These are phyloP conservation scores for Aleiodes testaceus DNA, from an alignment of 2,888 invertebrate genomes.

Conservation along the genomic window DNA sequence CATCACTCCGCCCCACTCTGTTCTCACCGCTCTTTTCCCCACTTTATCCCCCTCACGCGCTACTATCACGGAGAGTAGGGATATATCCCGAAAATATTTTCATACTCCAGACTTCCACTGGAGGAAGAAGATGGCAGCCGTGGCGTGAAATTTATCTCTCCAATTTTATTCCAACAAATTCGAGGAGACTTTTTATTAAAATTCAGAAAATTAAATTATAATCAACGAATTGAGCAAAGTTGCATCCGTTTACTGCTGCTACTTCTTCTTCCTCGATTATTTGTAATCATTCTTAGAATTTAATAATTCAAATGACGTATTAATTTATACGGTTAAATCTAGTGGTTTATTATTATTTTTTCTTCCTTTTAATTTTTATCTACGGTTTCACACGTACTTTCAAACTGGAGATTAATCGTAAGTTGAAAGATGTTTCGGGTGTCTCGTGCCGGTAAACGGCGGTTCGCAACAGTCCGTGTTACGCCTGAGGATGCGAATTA, in stretches of 20 bases:
- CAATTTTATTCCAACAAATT: not conserved
- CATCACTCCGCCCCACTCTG: not conserved
- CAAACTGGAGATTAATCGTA: not conserved
- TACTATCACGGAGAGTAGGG: constrained; percentile 20
- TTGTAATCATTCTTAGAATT: too few species aligned
- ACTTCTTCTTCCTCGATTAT: constrained; percentile 34
- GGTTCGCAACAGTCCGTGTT: constrained; percentile 1
- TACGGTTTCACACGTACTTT: not conserved
- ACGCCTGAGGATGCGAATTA: not conserved
- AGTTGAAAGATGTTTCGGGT: not conserved
- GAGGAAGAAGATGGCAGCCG: constrained; percentile 72
- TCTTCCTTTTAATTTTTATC: not conserved
- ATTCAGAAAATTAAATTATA: not conserved
- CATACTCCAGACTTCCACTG: constrained; percentile 70
- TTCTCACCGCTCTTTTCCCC: not conserved
- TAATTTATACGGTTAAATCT: not conserved
- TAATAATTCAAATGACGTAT: not conserved
- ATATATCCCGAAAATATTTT: constrained; percentile 67
- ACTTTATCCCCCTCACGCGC: not conserved
- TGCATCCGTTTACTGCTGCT: constrained; percentile 40
- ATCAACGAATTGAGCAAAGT: constrained; percentile 52
- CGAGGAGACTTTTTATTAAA: not conserved
- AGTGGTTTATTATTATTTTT: not conserved
- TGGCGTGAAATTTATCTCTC: constrained; percentile 63
- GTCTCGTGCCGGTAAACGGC: not conserved